These are phyloP conservation scores for Sycophaga agraensis DNA, from an alignment of 1,140 invertebrate genomes.

Conservation along the genomic window DNA sequence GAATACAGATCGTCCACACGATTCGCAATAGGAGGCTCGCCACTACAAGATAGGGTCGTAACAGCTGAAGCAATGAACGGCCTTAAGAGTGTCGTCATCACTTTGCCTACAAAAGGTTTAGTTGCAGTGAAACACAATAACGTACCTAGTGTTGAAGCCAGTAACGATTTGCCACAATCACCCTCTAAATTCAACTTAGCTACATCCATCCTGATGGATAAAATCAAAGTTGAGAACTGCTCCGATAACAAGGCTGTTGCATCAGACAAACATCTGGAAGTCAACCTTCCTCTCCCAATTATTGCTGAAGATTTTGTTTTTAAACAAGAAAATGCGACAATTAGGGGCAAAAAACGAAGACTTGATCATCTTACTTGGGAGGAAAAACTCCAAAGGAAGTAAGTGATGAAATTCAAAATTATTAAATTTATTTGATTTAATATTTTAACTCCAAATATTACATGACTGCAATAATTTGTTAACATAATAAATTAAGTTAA, in stretches of 20 bases:
- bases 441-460: too few relatives aligned
- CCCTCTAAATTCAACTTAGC: conserved; percentile 43
- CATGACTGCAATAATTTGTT: neutral
- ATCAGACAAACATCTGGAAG: conserved; percentile 36
- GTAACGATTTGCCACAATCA: conserved; percentile 26
- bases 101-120: conserved; percentile 46
- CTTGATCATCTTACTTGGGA: conserved; percentile 79
- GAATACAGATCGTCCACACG: neutral
- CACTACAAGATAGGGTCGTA: too few relatives aligned
- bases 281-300: conserved; percentile 8
- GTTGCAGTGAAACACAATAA: too few relatives aligned
- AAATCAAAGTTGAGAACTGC: conserved; percentile 35
- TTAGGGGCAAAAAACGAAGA: conserved; percentile 67
- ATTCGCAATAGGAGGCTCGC: neutral
- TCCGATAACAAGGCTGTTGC: neutral
- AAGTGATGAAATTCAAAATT: conserved; percentile 50
- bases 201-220: conserved; percentile 41
- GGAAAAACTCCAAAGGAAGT: conserved; percentile 82
- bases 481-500: too few relatives aligned
- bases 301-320: conserved; percentile 26
- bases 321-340: conserved; percentile 34
- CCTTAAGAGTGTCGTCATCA: conserved; percentile 50
- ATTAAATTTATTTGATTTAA: too few relatives aligned
- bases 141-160: conserved; percentile 22
- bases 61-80: too few relatives aligned